Evolutionary conservation across 1,140 invertebrate species (phyloP).

Genomic region (Zaprionus inermis): DNA sequence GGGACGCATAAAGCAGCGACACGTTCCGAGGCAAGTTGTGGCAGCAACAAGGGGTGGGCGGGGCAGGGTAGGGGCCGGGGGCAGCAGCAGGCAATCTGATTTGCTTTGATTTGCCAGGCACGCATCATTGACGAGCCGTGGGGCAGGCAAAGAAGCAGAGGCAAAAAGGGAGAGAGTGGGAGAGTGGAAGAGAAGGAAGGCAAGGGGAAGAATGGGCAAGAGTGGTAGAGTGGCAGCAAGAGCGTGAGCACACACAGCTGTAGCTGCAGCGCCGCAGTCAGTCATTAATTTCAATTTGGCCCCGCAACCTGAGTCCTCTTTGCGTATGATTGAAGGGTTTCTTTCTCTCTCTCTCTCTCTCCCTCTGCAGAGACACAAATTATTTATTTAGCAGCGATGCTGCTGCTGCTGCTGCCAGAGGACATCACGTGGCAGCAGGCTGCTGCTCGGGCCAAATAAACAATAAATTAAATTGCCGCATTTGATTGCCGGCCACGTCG

Average conservation of each 20-base stretch:
- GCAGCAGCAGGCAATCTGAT: constrained; percentile 13
- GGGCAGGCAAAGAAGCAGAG: neutral
- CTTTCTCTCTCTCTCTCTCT: neutral
- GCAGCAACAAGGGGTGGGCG: neutral
- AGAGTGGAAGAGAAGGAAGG: neutral
- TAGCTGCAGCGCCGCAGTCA: constrained; percentile 9
- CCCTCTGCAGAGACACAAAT: constrained; percentile 61
- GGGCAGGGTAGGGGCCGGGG: neutral
- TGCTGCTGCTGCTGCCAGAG: neutral
- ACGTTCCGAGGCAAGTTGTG: constrained; percentile 32
- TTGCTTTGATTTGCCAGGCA: constrained; percentile 59
- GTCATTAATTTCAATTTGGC: constrained; percentile 79
- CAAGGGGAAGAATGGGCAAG: neutral
- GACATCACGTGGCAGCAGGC: constrained; percentile 15
- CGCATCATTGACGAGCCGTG: constrained; percentile 52
- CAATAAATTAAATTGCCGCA: constrained; percentile 83
- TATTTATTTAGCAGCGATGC: constrained; percentile 66
- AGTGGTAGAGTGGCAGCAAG: no score
- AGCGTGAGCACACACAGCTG: no score
- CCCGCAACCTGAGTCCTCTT: neutral
- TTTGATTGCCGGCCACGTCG: constrained; percentile 64
- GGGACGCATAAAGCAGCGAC: constrained; percentile 39
- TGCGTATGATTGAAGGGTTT: constrained; percentile 45
- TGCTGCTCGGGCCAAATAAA: constrained; percentile 64
- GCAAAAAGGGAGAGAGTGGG: neutral